A percentile compares a stretch with the other conserved stretches of the same genome.
phyloP scores from a whole-genome alignment of 1,140 invertebrate species.

The Pogonognathellus flavescens region DNA sequence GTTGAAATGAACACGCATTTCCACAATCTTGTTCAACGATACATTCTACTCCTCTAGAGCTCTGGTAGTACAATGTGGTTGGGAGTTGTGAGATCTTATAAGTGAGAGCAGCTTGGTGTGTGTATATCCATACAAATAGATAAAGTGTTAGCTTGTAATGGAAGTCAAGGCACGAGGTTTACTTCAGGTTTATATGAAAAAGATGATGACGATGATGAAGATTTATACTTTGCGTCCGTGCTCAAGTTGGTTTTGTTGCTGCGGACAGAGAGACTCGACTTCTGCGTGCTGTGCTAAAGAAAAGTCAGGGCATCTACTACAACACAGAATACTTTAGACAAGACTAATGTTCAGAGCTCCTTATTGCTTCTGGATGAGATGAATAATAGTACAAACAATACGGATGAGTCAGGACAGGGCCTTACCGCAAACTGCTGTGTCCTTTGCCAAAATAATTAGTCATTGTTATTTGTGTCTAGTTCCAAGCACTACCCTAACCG shows the following conservation, averaged over 20 bases:
- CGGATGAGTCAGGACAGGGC: conserved; percentile 9
- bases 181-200: conserved; percentile 26
- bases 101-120: too few species aligned
- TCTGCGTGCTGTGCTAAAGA: conserved; percentile 19
- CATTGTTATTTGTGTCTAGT: conserved; percentile 39
- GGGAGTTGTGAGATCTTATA: too few species aligned
- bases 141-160: not conserved
- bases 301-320: not conserved
- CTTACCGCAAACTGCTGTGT: conserved; percentile 4
- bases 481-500: not conserved
- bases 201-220: conserved; percentile 44
- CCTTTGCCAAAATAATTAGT: conserved; percentile 51
- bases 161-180: conserved; percentile 40
- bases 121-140: too few species aligned
- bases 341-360: not conserved
- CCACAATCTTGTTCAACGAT: too few species aligned
- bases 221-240: conserved; percentile 46
- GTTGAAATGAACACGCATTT: too few species aligned
- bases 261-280: not conserved
- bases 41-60: too few species aligned
- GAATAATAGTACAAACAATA: conserved; percentile 47
- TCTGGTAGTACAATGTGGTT: too few species aligned
- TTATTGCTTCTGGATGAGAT: conserved; percentile 49
- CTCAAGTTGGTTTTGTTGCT: conserved; percentile 24
- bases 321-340: too few species aligned